phyloP scores from a whole-genome alignment of 2,888 invertebrate species.

The Lycaena phlaeas region DNA sequence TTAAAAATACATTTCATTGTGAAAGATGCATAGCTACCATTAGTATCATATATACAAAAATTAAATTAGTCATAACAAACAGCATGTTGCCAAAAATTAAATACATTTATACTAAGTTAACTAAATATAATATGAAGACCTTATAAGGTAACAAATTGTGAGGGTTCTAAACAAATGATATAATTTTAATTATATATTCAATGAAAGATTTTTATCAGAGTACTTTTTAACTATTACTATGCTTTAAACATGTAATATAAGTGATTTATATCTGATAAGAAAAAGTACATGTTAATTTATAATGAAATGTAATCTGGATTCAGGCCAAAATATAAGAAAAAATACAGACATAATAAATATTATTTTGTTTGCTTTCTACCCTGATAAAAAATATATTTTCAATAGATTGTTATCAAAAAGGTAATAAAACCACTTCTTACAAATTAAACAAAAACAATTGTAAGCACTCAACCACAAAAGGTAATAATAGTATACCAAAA shows the following conservation, averaged over 20 bases:
- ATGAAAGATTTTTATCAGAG: no score
- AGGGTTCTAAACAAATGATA: not conserved
- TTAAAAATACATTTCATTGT: constrained; percentile 73
- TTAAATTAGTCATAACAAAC: constrained; percentile 51
- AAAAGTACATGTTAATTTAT: no score
- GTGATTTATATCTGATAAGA: not conserved
- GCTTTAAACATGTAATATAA: no score
- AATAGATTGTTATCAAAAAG: no score
- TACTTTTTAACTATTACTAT: no score
- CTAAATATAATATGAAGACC: constrained; percentile 7
- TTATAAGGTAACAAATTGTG: constrained; percentile 4
- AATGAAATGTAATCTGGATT: no score
- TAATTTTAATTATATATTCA: not conserved
- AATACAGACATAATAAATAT: not conserved
- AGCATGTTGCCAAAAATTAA: constrained; percentile 9
- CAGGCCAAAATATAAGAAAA: no score
- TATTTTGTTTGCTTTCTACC: no score
- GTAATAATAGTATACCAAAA: no score
- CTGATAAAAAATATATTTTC: no score
- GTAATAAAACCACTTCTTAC: no score
- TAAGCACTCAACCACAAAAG: constrained; percentile 1
- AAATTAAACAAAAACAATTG: not conserved
- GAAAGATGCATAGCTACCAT: constrained; percentile 64
- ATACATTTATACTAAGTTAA: constrained; percentile 4
- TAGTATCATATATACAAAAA: constrained; percentile 68